Percentiles rank a stretch among this genome's conserved stretches.
Evolutionary conservation across 2,797 vertebrate genomes (phyloP).

Genomic region (Tragelaphus oryx): DNA sequence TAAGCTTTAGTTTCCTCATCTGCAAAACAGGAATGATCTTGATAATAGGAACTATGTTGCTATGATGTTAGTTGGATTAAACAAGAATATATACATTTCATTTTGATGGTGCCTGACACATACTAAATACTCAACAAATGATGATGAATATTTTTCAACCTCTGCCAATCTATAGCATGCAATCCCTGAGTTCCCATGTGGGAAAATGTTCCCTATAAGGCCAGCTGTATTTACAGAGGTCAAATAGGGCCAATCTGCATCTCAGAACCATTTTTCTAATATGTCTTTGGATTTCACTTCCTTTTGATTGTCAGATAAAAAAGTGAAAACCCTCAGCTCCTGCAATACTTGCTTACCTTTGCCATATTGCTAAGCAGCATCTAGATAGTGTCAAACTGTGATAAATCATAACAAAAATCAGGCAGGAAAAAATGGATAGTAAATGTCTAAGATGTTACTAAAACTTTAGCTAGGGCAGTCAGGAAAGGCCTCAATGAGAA

Average conservation of each 20-base stretch:
- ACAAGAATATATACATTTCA: background rate
- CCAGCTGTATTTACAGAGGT: background rate
- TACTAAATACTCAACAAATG: constrained; percentile 18
- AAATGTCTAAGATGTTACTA: background rate
- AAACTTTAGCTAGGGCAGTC: background rate
- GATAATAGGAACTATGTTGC: background rate
- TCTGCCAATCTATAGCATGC: background rate
- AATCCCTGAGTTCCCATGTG: background rate
- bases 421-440: background rate
- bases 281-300: background rate
- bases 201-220: background rate
- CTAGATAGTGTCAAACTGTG: background rate
- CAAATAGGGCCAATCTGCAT: background rate
- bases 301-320: background rate
- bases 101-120: background rate
- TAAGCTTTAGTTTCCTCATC: background rate
- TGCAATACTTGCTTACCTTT: constrained; percentile 21
- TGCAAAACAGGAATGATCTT: background rate
- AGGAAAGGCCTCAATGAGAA: background rate
- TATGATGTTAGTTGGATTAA: background rate
- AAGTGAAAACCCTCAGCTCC: background rate
- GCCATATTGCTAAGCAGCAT: background rate
- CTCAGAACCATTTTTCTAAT: background rate
- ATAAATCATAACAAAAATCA: background rate
- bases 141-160: background rate